Conservation (phyloP, 1,140 invertebrate species). For the Cydia pomonella region DNA sequence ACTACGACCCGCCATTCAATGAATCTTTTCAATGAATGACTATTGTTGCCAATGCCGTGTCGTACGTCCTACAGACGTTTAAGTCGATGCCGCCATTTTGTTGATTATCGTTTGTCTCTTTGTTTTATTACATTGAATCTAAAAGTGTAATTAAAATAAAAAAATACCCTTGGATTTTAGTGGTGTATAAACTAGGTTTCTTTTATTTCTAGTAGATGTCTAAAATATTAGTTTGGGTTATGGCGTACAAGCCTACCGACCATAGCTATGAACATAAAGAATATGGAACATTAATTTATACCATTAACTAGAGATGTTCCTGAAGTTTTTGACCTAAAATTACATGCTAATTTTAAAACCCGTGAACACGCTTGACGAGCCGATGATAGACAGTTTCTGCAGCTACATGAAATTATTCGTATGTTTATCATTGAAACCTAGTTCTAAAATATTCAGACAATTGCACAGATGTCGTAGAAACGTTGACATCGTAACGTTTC, state of each 20-base stretch:
- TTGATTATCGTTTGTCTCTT: neutral
- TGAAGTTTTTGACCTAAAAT: no score
- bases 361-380: slow-evolving; percentile 1
- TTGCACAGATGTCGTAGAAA: neutral
- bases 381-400: neutral
- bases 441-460: neutral
- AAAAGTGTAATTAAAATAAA: no score
- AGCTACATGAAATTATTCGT: neutral
- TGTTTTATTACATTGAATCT: no score
- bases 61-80: neutral
- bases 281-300: no score
- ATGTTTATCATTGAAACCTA: neutral
- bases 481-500: slow-evolving; percentile 38
- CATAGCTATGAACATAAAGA: no score
- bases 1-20: slow-evolving; percentile 52
- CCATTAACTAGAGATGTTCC: no score
- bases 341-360: neutral
- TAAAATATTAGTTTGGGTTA: no score
- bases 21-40: slow-evolving; percentile 47
- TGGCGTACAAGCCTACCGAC: no score
- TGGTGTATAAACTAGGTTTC: no score
- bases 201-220: no score
- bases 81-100: neutral
- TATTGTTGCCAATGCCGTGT: slow-evolving; percentile 32
- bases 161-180: no score